phyloP scores from a whole-genome alignment of 2,888 invertebrate species.

The Cephus runcator region DNA sequence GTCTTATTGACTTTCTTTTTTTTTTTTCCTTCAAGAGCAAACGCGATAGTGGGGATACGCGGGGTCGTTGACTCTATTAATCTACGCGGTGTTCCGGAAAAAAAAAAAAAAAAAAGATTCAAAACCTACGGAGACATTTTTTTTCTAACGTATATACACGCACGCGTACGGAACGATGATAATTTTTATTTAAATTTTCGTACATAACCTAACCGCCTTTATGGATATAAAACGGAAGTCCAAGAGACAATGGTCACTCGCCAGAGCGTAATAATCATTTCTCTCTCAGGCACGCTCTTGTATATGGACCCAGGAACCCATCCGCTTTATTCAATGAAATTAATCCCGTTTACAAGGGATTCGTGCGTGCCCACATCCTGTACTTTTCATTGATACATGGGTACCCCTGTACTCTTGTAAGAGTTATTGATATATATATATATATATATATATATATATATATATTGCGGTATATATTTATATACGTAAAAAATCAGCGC shows the following conservation, averaged over 20 bases:
- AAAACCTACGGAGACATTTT: background rate
- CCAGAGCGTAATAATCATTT: background rate
- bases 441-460: background rate
- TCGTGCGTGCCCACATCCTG: conserved; percentile 42
- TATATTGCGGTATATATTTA: background rate
- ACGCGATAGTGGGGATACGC: background rate
- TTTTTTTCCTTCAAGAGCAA: background rate
- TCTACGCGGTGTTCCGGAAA: background rate
- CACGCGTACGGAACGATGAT: background rate
- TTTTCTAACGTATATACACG: background rate
- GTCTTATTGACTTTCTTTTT: background rate
- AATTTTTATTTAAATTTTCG: background rate
- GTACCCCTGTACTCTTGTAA: background rate
- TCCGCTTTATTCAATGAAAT: background rate
- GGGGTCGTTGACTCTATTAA: background rate
- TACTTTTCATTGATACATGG: conserved; percentile 31
- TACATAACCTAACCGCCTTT: background rate
- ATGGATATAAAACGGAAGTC: background rate
- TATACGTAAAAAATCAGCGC: background rate
- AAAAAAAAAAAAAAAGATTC: background rate
- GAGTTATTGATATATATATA: background rate
- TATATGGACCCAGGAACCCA: no score
- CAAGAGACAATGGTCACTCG: background rate
- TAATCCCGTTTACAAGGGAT: conserved; percentile 21
- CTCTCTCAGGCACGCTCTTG: background rate